These are phyloP conservation scores for Blera fallax DNA, from an alignment of 2,888 invertebrate genomes.

Conservation along the genomic window DNA sequence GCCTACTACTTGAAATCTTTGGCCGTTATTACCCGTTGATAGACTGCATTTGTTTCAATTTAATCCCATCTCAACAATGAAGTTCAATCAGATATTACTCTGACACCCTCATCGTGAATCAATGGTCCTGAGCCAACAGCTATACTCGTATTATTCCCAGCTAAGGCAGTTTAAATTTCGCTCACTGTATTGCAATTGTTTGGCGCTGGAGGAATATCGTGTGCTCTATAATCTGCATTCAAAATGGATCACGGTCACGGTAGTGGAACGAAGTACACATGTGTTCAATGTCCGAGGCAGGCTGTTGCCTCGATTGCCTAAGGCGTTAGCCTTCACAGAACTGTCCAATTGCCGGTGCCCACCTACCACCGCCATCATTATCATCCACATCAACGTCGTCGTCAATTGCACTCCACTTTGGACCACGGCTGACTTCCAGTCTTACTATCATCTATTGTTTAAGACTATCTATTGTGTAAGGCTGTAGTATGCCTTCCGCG, in stretches of 20 bases:
- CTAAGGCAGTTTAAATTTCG: background rate
- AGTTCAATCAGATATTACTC: too few relatives aligned
- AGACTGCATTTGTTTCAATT: too few relatives aligned
- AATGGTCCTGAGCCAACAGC: too few relatives aligned
- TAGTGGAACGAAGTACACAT: slow-evolving; percentile 56
- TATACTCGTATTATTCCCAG: too few relatives aligned
- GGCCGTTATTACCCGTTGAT: too few relatives aligned
- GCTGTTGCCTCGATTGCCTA: slow-evolving; percentile 27
- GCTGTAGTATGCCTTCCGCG: slow-evolving; percentile 55
- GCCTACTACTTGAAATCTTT: too few relatives aligned
- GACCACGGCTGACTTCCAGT: slow-evolving; percentile 49
- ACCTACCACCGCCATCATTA: slow-evolving; percentile 7
- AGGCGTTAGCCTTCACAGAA: slow-evolving; percentile 68
- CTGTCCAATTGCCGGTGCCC: slow-evolving; percentile 24
- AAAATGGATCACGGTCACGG: slow-evolving; percentile 71
- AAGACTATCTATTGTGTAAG: background rate
- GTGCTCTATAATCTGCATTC: slow-evolving; percentile 63
- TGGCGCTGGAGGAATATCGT: slow-evolving; percentile 23
- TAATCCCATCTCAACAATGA: too few relatives aligned
- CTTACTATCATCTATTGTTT: slow-evolving; percentile 64
- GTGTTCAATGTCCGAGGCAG: slow-evolving; percentile 30
- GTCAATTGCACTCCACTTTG: slow-evolving; percentile 18
- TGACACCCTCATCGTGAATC: too few relatives aligned
- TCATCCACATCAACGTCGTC: slow-evolving; percentile 14
- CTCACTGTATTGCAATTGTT: slow-evolving; percentile 1